These are phyloP conservation scores for Geodia barretti DNA, from an alignment of 37 sponge, comb jelly and placozoan species.

Conservation along the genomic window DNA sequence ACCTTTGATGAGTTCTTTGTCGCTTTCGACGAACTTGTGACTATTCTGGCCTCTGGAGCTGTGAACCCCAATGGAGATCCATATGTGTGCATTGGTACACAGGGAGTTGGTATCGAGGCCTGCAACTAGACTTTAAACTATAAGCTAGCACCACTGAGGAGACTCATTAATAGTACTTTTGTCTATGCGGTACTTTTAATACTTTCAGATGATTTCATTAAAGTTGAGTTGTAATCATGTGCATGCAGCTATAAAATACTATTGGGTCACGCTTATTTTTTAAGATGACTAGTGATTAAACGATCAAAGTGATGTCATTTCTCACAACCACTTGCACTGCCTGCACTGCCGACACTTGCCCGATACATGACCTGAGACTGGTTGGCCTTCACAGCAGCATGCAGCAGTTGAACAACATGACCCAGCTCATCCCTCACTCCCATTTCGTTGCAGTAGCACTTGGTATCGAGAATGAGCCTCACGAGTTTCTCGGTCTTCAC, in stretches of 20 bases:
- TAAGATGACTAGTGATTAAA: no score
- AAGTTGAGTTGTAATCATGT: no score
- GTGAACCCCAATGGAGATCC: background rate
- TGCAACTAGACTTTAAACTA: background rate
- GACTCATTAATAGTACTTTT: no score
- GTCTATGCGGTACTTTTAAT: no score
- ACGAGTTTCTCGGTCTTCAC: background rate
- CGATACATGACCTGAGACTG: background rate
- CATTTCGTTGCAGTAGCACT: background rate
- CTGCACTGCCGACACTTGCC: background rate
- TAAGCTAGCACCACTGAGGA: no score
- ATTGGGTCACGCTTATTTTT: no score
- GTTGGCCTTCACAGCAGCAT: background rate
- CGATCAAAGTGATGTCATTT: no score
- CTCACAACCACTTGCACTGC: no score
- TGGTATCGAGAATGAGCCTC: background rate
- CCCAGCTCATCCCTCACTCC: background rate
- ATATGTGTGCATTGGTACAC: background rate
- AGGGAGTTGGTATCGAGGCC: background rate
- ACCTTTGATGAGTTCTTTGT: constrained; percentile 17
- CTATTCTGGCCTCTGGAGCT: background rate
- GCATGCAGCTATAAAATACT: no score
- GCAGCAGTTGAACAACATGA: background rate
- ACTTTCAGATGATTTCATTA: no score
- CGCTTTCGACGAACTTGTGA: background rate